Evolutionary conservation across 2,797 vertebrate genomes (phyloP), one percentile per base, ranked within the genome.

Genomic region (Garrulus glandarius): DNA sequence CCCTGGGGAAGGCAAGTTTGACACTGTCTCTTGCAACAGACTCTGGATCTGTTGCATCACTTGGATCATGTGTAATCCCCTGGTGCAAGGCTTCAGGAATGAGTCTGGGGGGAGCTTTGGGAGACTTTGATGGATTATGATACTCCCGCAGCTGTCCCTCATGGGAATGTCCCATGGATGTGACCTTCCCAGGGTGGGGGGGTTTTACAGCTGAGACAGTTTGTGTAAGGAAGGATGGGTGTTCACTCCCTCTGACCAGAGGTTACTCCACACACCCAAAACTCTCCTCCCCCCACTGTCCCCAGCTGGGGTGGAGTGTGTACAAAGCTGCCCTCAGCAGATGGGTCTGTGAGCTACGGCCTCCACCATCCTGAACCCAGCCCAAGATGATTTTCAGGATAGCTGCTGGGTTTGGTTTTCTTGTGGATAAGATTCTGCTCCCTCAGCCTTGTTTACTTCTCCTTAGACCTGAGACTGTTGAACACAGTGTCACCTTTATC

Each of bases 251-350:
- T 52, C 14, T 44, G 56, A 14, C 26, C 79, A 32, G 37, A 36
- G 16, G 14, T 61, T 61, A 32, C 27, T 11, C 47, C 47, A 37
- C 27, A 18, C 39, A 11, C 11, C 18, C 18, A 32, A 22, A 83
- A 23, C 19, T 53, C 39, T 53, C 15, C 10, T 71, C 6, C 56
- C 53, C 6, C 15, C 46, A 22, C 22, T 13, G 2, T 3, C 14
- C 18, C 3, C 32, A 19, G 12, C 0, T n/a, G 15, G 21, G 11
- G 22, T 15, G 39, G 9, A 22, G 12, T n/a, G 23, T 53, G 18
- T 39, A 19, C 57, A n/a, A 39, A 39, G 49, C 49, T 83, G 39
- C n/a, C 19, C 34, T 63, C 34, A 39, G 18, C 29, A 39, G 49
- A 39, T n/a, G 41, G 5, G 15, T 16, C 15, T 39, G 18, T 22